A percentile compares a stretch with the other conserved stretches of the same genome.
Evolutionary conservation across 2,797 vertebrate genomes (phyloP).

Genomic region (Sebastes matsubarae): DNA sequence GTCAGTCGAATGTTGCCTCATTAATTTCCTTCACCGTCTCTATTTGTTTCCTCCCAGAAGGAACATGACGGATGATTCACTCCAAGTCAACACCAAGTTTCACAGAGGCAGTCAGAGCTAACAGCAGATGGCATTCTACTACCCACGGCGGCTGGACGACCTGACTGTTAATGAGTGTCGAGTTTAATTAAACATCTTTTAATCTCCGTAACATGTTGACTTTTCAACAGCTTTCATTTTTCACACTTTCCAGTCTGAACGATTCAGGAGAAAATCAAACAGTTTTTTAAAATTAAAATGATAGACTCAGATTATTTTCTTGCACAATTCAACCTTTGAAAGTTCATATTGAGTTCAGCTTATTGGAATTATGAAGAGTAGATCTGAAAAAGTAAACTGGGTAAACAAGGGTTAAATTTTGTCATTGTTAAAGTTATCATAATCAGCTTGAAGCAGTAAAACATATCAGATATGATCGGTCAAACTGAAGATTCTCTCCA

Average conservation of each 20-base stretch:
- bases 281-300: no score
- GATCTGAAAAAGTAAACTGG: not conserved
- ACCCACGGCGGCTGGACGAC: not conserved
- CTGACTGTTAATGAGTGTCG: constrained; percentile 34
- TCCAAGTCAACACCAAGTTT: constrained; percentile 17
- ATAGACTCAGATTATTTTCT: not conserved
- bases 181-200: constrained; percentile 40
- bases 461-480: not conserved
- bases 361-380: not conserved
- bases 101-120: not conserved
- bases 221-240: not conserved
- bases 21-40: not conserved
- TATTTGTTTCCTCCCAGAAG: constrained; percentile 29
- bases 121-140: constrained; percentile 39
- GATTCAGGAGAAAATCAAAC: not conserved
- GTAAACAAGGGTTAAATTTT: not conserved
- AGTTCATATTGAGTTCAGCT: not conserved
- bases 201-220: not conserved
- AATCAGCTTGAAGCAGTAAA: not conserved
- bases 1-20: not conserved
- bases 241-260: not conserved
- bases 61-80: constrained; percentile 24
- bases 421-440: constrained; percentile 4
- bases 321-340: not conserved
- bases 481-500: not conserved